phyloP scores from a whole-genome alignment of 2,113 vertebrate genomes.

The Triplophysa dalaica region DNA sequence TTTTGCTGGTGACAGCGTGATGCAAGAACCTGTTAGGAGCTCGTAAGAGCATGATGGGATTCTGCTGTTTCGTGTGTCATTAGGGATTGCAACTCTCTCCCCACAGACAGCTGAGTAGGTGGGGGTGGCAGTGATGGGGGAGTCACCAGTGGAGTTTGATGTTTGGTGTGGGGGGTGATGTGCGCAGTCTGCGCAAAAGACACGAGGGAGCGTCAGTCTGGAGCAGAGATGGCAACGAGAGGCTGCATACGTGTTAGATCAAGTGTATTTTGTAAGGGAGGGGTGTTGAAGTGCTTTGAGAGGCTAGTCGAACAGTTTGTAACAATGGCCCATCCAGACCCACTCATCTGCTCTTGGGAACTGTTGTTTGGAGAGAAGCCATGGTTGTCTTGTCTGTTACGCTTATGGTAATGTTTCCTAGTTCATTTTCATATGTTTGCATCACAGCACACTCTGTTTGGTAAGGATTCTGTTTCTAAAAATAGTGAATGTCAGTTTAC shows the following conservation, averaged over 20 bases:
- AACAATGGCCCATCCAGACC: conserved; percentile 54
- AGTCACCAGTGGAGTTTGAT: conserved; percentile 42
- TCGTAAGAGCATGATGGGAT: neutral
- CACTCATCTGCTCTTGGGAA: conserved; percentile 48
- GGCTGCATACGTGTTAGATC: conserved; percentile 29
- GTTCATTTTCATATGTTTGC: neutral
- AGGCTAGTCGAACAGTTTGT: conserved; percentile 35
- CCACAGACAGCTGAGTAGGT: conserved; percentile 32
- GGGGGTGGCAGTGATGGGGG: neutral
- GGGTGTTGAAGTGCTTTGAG: conserved; percentile 47
- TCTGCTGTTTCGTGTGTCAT: conserved; percentile 29
- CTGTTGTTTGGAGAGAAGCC: conserved; percentile 49
- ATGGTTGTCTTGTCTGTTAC: conserved; percentile 31
- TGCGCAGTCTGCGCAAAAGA: conserved; percentile 25
- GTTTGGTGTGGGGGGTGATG: conserved; percentile 27
- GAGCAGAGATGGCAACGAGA: neutral
- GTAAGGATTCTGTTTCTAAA: neutral
- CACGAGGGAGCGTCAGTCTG: conserved; percentile 28
- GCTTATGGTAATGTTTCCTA: conserved; percentile 13
- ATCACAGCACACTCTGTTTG: neutral
- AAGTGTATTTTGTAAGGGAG: conserved; percentile 30
- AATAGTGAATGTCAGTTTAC: conserved; percentile 9
- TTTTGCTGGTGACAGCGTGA: conserved; percentile 21
- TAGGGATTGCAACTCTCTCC: conserved; percentile 10
- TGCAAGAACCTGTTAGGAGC: conserved; percentile 25